Evolutionary conservation across 2,113 vertebrate species (phyloP).

Genomic region (Amphilophus citrinellus): DNA sequence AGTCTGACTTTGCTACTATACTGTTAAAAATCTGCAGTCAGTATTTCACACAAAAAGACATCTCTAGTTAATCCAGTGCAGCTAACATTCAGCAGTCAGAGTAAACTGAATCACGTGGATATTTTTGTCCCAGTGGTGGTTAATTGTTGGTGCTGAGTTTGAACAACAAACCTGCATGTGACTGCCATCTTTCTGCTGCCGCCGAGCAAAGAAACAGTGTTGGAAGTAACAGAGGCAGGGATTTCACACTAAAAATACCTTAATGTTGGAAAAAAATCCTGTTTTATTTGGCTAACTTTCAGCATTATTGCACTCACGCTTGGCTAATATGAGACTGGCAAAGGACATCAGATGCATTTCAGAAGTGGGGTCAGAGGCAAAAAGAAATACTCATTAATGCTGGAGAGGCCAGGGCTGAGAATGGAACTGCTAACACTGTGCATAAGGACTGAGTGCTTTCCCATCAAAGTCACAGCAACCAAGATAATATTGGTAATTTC

Average conservation of each 20-base stretch:
- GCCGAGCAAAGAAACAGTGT: neutral
- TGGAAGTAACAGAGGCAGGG: neutral
- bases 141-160: neutral
- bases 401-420: neutral
- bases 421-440: neutral
- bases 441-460: neutral
- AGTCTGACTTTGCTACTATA: too few species aligned
- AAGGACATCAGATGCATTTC: neutral
- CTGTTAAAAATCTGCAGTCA: neutral
- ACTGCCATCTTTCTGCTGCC: neutral
- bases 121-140: neutral
- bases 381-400: constrained; percentile 1
- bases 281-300: constrained; percentile 6
- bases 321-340: neutral
- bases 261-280: constrained; percentile 7
- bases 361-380: neutral
- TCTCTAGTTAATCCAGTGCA: neutral
- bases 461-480: neutral
- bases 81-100: neutral
- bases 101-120: neutral
- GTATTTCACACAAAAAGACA: neutral
- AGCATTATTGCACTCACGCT: neutral
- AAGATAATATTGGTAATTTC: neutral
- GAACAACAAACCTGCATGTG: neutral
- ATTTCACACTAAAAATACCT: constrained; percentile 4